Percentiles rank a stretch among this genome's conserved stretches.
phyloP scores from a whole-genome alignment of 2,888 invertebrate genomes.

The Scelioninae gen. 2 region DNA sequence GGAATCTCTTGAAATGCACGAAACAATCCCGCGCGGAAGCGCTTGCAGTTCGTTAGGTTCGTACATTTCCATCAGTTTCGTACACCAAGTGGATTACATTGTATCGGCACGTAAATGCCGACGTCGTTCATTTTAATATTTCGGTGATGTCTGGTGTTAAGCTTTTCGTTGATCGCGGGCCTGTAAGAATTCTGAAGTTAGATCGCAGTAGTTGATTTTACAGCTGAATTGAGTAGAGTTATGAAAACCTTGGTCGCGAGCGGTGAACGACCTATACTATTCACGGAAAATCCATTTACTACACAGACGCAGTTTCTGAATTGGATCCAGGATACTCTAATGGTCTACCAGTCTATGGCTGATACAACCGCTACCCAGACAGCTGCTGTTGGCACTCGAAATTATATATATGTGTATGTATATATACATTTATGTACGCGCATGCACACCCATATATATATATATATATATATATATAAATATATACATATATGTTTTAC shows the following conservation, averaged over 20 bases:
- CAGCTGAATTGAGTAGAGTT: conserved; percentile 64
- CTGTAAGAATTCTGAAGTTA: conserved; percentile 52
- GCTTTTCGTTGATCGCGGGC: conserved; percentile 20
- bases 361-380: conserved; percentile 60
- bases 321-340: conserved; percentile 69
- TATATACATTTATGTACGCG: conserved; percentile 5
- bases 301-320: conserved; percentile 68
- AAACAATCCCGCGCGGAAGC: background rate
- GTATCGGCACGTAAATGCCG: background rate
- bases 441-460: conserved; percentile 6
- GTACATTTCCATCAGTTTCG: conserved; percentile 5
- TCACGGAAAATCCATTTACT: conserved; percentile 70
- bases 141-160: conserved; percentile 20
- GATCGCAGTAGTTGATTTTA: conserved; percentile 61
- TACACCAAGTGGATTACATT: conserved; percentile 34
- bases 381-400: conserved; percentile 62
- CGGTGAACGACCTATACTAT: conserved; percentile 61
- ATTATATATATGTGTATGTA: conserved; percentile 53
- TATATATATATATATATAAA: conserved; percentile 6
- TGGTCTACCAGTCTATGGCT: conserved; percentile 66
- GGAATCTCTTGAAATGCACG: conserved; percentile 2
- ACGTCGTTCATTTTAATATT: conserved; percentile 25
- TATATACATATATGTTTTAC: no score
- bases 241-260: conserved; percentile 66
- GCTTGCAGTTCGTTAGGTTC: background rate